Base-by-base conservation (phyloP, 2,113 vertebrate genomes). In the Lepus europaeus region DNA sequence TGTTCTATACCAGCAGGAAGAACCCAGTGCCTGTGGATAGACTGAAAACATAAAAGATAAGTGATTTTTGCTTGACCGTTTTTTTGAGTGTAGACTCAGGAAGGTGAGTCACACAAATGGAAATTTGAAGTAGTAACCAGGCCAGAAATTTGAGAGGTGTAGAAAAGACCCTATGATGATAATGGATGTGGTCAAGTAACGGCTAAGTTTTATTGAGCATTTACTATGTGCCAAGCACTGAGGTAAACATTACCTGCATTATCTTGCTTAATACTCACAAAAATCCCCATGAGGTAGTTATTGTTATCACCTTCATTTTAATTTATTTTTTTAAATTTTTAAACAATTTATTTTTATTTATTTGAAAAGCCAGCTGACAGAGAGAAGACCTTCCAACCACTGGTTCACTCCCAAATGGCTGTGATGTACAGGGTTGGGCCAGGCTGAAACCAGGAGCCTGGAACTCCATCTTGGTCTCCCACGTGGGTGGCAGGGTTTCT, bases 241-340 rank as follows among this genome's bases (percentile, higher is more conserved):
- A 92, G 59, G 93, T 91, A 88, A 94, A 56, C 69, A 79, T 19
- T 81, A 31, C 36, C 69, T 85, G n/a, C 51, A 78, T 68, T 76
- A n/a, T 93, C 36, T 89, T 19, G 70, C 61, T 89, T 89, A 92
- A 91, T 95, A 83, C 39, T 29, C 66, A 93, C 45, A 89, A 68
- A 64, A 88, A 59, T 14, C 27, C 36, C 68, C 80, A 14, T 70
- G 79, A 96, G 20, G 29, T 89, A 93, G 89, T 10, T 66, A 59
- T 27, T 59, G 1, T 78, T 94, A 83, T 76, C 63, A 68, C 39
- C 23, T 95, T 94, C 51, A 90, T 27, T 88, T 63, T 90, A 91
- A 59, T 59, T 59, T 59, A 59, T 59, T 59, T 59, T 56, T 59
- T 59, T 12, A 16, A 59, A 19, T 19, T 59, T 59, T 59, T 59